These are phyloP conservation scores for Drosophila chauvacae DNA, from an alignment of 1,140 invertebrate species.

Conservation along the genomic window DNA sequence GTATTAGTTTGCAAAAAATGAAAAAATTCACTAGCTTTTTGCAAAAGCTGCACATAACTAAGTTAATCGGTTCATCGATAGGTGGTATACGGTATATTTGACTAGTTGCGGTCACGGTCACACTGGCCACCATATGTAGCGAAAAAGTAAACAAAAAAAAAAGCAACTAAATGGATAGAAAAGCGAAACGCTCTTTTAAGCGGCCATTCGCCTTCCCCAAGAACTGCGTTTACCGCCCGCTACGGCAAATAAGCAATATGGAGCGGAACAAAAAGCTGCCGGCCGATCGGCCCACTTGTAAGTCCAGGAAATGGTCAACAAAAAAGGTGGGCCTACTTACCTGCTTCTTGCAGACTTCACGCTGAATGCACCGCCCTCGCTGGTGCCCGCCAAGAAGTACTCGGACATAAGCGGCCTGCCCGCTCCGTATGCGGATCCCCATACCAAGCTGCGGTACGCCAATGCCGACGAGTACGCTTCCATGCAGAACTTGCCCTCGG, in stretches of 20 bases:
- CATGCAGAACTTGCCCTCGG: slow-evolving; percentile 93
- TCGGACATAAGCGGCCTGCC: slow-evolving; percentile 95
- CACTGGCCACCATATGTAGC: slow-evolving; percentile 3
- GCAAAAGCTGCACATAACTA: neutral
- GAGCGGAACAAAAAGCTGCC: slow-evolving; percentile 56
- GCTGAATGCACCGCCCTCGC: slow-evolving; percentile 95
- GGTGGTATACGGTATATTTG: neutral
- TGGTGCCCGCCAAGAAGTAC: slow-evolving; percentile 96
- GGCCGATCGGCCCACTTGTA: slow-evolving; percentile 55
- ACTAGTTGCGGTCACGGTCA: neutral
- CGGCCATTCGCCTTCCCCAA: slow-evolving; percentile 56
- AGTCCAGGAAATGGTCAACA: slow-evolving; percentile 11
- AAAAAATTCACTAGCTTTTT: neutral
- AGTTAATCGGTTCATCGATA: neutral
- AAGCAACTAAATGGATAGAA: slow-evolving; percentile 45
- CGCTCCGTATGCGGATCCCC: slow-evolving; percentile 95
- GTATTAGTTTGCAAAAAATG: neutral
- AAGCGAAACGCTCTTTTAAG: slow-evolving; percentile 58
- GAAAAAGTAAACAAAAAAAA: slow-evolving; percentile 23
- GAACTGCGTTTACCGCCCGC: slow-evolving; percentile 63
- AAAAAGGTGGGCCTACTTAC: neutral
- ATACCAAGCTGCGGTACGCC: slow-evolving; percentile 94
- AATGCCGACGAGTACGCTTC: slow-evolving; percentile 94
- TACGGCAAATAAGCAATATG: slow-evolving; percentile 68
- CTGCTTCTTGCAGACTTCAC: slow-evolving; percentile 87